Conservation (phyloP, 2,113 vertebrate species). For the Rhea americana region DNA sequence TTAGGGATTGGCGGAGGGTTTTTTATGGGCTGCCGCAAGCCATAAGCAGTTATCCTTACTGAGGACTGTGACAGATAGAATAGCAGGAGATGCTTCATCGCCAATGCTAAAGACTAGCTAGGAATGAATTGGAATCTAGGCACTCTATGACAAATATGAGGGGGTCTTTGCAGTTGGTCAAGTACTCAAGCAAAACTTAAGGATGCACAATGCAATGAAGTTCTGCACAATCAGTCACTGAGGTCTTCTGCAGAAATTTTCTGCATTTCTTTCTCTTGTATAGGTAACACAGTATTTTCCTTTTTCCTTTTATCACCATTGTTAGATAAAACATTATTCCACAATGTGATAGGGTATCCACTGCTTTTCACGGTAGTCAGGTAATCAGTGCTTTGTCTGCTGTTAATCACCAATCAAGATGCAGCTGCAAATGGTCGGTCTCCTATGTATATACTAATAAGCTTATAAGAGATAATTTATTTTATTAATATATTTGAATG, state of each 20-base stretch:
- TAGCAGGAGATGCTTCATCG: neutral
- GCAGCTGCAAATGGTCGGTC: neutral
- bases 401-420: neutral
- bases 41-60: neutral
- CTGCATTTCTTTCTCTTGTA: neutral
- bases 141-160: neutral
- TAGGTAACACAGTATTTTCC: neutral
- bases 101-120: neutral
- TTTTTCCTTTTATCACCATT: neutral
- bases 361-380: too few relatives aligned
- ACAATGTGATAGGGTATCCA: too few relatives aligned
- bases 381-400: too few relatives aligned
- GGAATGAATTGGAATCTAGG: neutral
- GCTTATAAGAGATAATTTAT: neutral
- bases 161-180: neutral
- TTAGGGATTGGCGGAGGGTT: neutral
- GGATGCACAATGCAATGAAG: neutral
- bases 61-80: neutral
- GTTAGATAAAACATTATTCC: neutral
- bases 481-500: neutral
- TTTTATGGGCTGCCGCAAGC: neutral
- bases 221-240: neutral
- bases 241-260: neutral
- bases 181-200: neutral
- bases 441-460: neutral